Conservation (phyloP, 2,797 vertebrate genomes). For the Sphenodon punctatus region DNA sequence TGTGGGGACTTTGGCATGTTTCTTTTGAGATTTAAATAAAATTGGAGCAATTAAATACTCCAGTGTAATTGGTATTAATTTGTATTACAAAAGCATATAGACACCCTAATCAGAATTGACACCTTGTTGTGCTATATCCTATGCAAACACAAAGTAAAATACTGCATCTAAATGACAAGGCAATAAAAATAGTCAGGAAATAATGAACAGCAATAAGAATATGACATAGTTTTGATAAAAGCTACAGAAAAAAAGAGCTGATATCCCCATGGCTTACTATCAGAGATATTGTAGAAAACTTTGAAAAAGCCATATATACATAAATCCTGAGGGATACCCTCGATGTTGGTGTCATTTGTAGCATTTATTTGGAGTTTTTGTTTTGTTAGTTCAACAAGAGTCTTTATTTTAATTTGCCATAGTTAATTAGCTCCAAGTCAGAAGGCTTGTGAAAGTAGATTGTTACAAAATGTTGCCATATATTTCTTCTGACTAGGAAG, state of each 20-base stretch:
- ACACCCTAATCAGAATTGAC: background rate
- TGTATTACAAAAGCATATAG: background rate
- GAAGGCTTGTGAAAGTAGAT: background rate
- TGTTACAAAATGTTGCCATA: slow-evolving; percentile 8
- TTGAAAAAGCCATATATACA: background rate
- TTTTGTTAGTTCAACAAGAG: background rate
- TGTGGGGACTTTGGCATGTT: too few relatives aligned
- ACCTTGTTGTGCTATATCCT: background rate
- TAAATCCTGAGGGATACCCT: background rate
- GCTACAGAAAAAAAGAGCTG: background rate
- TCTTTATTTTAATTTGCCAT: background rate
- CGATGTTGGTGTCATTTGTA: background rate
- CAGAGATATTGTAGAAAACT: background rate
- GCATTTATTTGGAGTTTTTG: background rate
- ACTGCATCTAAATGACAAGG: background rate
- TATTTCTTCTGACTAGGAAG: background rate
- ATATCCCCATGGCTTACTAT: background rate
- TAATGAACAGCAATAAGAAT: background rate
- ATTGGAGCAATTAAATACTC: too few relatives aligned
- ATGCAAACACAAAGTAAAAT: background rate
- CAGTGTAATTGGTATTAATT: too few relatives aligned
- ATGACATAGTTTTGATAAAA: background rate
- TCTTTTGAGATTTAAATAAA: too few relatives aligned
- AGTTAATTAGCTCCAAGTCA: background rate
- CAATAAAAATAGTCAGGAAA: background rate